Conservation (phyloP, 2,113 vertebrate genomes). For the Mystacornis crossleyi region DNA sequence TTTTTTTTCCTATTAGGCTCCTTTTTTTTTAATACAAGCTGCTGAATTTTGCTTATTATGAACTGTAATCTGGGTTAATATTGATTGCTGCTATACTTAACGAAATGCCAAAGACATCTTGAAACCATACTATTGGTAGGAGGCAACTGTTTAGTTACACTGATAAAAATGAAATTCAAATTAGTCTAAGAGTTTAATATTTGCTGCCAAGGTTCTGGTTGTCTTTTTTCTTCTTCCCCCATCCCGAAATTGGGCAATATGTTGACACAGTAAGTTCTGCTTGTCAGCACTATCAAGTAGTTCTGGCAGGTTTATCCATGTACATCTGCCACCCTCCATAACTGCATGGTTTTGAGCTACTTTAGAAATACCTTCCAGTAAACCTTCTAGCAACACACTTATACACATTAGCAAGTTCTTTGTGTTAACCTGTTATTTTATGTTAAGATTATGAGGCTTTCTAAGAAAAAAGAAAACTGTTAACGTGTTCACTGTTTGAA, state of each 20-base stretch:
- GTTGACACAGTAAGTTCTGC: slow-evolving; percentile 35
- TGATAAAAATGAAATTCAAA: neutral
- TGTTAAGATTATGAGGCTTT: neutral
- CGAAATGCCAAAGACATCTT: neutral
- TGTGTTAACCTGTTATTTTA: neutral
- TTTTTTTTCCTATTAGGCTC: neutral
- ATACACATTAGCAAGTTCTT: neutral
- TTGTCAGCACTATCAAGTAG: slow-evolving; percentile 32
- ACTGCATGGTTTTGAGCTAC: neutral
- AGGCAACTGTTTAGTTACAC: neutral
- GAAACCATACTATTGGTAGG: neutral
- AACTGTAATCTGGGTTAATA: neutral
- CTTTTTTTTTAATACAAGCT: neutral
- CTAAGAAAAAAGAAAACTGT: neutral
- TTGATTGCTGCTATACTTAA: neutral
- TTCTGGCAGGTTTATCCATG: slow-evolving; percentile 22
- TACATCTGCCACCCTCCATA: neutral
- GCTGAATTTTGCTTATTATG: neutral
- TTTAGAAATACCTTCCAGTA: neutral
- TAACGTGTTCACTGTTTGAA: neutral
- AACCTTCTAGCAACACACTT: neutral
- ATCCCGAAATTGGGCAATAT: neutral
- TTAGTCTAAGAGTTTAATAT: neutral
- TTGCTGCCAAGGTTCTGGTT: neutral
- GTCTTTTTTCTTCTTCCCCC: neutral